Evolutionary conservation across 2,797 vertebrate species (phyloP), one percentile per base, ranked within the genome.

Genomic region (Channa striata): DNA sequence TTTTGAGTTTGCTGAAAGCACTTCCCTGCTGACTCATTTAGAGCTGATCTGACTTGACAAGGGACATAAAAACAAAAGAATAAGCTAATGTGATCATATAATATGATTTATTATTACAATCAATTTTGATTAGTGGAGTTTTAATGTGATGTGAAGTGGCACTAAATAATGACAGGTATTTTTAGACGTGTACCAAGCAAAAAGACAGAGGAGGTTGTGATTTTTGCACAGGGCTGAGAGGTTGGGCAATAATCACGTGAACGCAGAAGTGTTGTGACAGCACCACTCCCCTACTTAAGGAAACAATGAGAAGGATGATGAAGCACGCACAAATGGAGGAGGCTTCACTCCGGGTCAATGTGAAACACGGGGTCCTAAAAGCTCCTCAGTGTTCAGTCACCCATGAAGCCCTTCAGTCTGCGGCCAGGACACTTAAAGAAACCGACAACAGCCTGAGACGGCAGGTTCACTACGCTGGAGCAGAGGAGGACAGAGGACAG

Each of bases 251-350:
- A 59, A 69, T 63, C 80, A 47, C 61, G 60, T 67, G 66, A 82
- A 72, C 19, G 37, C 19, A 53, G 48, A 42, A 44, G 70, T 13
- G 62, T 54, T 21, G 81, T 76, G 82, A 80, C 72, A 77, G 69
- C 12, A 8, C 71, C 85, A 82, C 84, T 83, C 84, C 88, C 81
- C 82, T 69, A 82, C 83, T 88, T 17, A 47, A 86, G 78, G 79
- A 86, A 85, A 67, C 82, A 54, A 78, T 79, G 80, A 89, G 88
- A 89, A 90, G 87, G 87, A 82, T 66, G 89, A 90, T 83, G 85
- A 82, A 88, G 83, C 83, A 75, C 70, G 58, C 75, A 86, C 78
- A 86, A 91, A 90, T 78, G 70, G 72, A 78, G 80, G 72, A 70
- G 75, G 79, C 73, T 83, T 85, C 83, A 86, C 86, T 91, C 85